phyloP scores from a whole-genome alignment of 2,113 vertebrate genomes.

The Melanocharis versteri region DNA sequence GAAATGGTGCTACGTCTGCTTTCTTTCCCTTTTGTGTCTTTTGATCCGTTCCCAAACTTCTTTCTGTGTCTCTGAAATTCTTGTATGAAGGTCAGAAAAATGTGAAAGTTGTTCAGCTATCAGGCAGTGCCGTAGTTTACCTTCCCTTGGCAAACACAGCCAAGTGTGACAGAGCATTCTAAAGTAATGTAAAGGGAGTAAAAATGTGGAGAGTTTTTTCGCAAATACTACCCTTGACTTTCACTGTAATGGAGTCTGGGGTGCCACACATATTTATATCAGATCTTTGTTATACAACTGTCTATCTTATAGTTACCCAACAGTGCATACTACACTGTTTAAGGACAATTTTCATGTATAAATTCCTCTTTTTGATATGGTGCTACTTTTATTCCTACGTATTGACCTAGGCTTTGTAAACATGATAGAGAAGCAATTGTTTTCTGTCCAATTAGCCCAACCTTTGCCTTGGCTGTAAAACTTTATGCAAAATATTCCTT shows the following conservation, averaged over 20 bases:
- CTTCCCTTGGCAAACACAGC: neutral
- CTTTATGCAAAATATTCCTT: conserved; percentile 69
- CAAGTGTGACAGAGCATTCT: neutral
- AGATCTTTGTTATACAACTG: neutral
- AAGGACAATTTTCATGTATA: neutral
- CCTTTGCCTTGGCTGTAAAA: conserved; percentile 64
- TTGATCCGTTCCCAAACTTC: neutral
- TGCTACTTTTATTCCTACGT: conserved; percentile 16
- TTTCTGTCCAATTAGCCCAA: conserved; percentile 71
- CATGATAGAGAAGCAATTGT: conserved; percentile 70
- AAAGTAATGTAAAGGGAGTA: neutral
- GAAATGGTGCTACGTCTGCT: neutral
- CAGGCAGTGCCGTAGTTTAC: neutral
- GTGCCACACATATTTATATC: neutral
- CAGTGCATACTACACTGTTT: neutral
- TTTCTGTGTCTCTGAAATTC: neutral
- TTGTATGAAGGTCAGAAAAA: neutral
- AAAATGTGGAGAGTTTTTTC: neutral
- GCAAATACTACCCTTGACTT: neutral
- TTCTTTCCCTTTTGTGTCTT: neutral
- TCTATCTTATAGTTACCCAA: neutral
- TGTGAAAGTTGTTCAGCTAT: neutral
- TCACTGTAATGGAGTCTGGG: neutral
- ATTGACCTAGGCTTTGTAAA: conserved; percentile 55
- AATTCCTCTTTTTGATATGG: conserved; percentile 38